Percentiles rank a stretch among this genome's conserved stretches.
phyloP scores from a whole-genome alignment of 2,888 invertebrate genomes.

The Keiferia lycopersicella region DNA sequence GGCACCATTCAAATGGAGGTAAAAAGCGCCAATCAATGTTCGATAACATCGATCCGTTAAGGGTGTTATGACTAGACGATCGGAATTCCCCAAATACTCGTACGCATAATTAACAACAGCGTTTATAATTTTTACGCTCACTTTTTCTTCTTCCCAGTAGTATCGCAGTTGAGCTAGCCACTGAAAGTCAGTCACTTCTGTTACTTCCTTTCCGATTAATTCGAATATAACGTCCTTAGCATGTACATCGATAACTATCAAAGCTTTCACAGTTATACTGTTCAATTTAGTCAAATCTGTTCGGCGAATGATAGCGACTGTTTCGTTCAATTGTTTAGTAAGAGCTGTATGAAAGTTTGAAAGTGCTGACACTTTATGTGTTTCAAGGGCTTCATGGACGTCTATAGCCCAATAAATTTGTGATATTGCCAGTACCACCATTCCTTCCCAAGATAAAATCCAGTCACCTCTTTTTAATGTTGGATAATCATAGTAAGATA shows the following conservation, averaged over 20 bases:
- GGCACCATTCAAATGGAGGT: constrained; percentile 91
- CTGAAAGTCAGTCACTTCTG: constrained; percentile 89
- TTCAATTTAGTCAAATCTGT: constrained; percentile 86
- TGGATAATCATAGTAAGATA: constrained; percentile 85
- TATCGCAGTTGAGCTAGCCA: constrained; percentile 92
- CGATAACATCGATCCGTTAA: constrained; percentile 90
- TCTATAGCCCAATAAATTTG: constrained; percentile 92
- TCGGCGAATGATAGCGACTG: constrained; percentile 87
- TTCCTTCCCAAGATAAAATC: constrained; percentile 90
- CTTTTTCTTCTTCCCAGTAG: constrained; percentile 87
- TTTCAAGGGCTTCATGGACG: constrained; percentile 85
- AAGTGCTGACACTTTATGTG: constrained; percentile 79
- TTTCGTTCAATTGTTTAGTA: constrained; percentile 85
- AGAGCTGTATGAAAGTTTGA: constrained; percentile 79
- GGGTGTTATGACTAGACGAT: constrained; percentile 88
- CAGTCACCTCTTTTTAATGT: constrained; percentile 82
- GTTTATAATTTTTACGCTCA: constrained; percentile 88
- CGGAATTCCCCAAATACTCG: constrained; percentile 92
- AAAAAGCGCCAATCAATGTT: constrained; percentile 91
- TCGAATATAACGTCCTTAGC: constrained; percentile 90
- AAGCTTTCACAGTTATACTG: constrained; percentile 89
- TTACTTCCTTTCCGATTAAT: constrained; percentile 82
- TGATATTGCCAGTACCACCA: constrained; percentile 89
- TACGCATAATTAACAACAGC: constrained; percentile 90
- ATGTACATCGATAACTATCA: constrained; percentile 93